Conservation (phyloP, 37 sponge, comb jelly and placozoan genomes). For the Crambe crambe region DNA sequence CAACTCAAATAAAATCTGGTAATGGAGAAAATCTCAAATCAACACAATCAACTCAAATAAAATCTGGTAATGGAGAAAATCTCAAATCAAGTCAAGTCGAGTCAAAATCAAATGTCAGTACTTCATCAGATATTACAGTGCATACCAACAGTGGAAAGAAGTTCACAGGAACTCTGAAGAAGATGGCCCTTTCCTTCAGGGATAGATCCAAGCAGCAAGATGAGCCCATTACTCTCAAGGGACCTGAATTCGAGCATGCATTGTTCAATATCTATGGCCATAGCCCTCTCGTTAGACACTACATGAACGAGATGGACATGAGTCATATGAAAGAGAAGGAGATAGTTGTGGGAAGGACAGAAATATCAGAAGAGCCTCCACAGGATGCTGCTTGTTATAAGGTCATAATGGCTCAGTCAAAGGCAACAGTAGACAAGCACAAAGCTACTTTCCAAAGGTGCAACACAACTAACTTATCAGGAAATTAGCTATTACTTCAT, state of each 20-base stretch:
- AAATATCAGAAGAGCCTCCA: slow-evolving; percentile 38
- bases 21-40: too few relatives aligned
- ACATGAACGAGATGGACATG: slow-evolving; percentile 25
- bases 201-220: neutral
- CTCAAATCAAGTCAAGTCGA: too few relatives aligned
- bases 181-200: neutral
- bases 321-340: slow-evolving; percentile 13
- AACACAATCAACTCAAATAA: too few relatives aligned
- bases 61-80: too few relatives aligned
- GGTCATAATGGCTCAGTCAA: slow-evolving; percentile 37
- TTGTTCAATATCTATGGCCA: slow-evolving; percentile 72
- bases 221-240: slow-evolving; percentile 10
- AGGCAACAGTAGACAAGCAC: neutral
- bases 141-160: too few relatives aligned
- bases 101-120: too few relatives aligned
- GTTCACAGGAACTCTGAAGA: neutral
- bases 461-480: neutral
- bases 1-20: too few relatives aligned
- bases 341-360: slow-evolving; percentile 62
- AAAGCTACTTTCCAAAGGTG: slow-evolving; percentile 22
- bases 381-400: neutral
- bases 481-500: neutral
- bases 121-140: too few relatives aligned
- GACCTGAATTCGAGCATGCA: slow-evolving; percentile 63
- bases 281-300: slow-evolving; percentile 82